Evolutionary conservation across 2,888 invertebrate genomes (phyloP), one percentile per base, ranked within the genome.

Genomic region (Papilio elwesi): DNA sequence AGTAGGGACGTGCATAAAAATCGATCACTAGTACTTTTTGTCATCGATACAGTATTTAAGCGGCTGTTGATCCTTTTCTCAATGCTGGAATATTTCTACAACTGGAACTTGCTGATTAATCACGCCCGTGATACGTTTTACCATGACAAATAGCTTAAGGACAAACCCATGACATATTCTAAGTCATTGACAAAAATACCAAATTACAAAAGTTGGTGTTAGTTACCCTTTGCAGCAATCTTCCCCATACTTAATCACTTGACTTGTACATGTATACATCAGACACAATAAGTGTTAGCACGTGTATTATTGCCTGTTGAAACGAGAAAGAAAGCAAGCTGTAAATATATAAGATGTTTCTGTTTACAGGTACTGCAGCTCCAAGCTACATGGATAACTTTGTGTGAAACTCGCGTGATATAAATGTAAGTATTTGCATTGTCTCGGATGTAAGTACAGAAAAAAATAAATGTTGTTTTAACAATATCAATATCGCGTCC

Each of bases 1-100:
- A 77, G 65, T 75, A 77, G 77, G 68, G 74, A 71, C 76, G 79
- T 87, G 91, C 92, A 91, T 91, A 91, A 90, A 91, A 88, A 88
- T 92, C 91, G 91, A 91, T 72, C 78, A 83, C 86, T 85, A 88
- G 90, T 83, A 85, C 77, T 90, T 90, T 88, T 90, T 90, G 87
- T 86, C 80, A 78, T 78, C 82, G 90, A 86, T 82, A 87, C 87
- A 88, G 87, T 86, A 87, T 88, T 88, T 87, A 86, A 87, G 82
- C 82, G 89, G 86, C 82, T 87, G 80, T 89, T 88, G 88, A 88
- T 89, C 87, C 84, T 79, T 51, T 68, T 74, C 26, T 72, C n/a
- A 47, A 71, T 15, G 12, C 12, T 43, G 57, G 71, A 66, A 71
- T 59, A 48, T 64, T 48, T 57, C 57, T 8, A 64, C 15, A 13